Evolutionary conservation across 2,888 invertebrate species (phyloP), one percentile per base, ranked within the genome.

Genomic region (Graphium colonna): DNA sequence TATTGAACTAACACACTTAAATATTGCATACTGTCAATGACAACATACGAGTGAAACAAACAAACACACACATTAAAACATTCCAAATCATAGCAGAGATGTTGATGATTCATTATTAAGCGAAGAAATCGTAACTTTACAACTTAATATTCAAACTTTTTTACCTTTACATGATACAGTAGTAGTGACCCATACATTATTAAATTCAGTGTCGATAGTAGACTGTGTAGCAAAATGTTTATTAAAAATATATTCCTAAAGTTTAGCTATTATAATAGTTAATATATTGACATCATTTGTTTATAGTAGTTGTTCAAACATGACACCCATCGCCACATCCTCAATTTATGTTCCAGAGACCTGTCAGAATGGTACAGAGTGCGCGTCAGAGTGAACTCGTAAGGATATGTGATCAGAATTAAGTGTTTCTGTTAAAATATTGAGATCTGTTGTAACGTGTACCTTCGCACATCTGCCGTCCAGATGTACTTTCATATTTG

Each of bases 381-480:
- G 92, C 94, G 94, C 92, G 94, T 95, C 92, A 93, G 94, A 93
- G 92, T 95, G 87, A 94, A 93, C 91, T 93, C 95, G 95, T 95
- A 95, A 95, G 95, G 91, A 87, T 78, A 77, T 84, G 77, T 75
- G 84, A 82, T 82, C 74, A 83, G 78, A 84, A 82, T 80, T 82
- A 82, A 83, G 83, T 88, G 83, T 86, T 80, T 82, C 79, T 83
- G 74, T 80, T 82, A 80, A 75, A 75, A 79, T 71, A 83, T 82
- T 81, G 72, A 79, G 64, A 83, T 82, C 76, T 88, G 79, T 88
- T 85, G 88, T 88, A 72, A 68, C 82, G 87, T 88, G 87, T 82
- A 82, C 81, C 85, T 88, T 82, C 79, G 73, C 78, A 77, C 82
- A 79, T 85, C 88, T 84, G 86, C 84, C 85, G 83, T 81, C 82